A percentile compares a stretch with the other conserved stretches of the same genome.
Evolutionary conservation across 1,140 invertebrate species (phyloP).

Genomic region (Atta texana): DNA sequence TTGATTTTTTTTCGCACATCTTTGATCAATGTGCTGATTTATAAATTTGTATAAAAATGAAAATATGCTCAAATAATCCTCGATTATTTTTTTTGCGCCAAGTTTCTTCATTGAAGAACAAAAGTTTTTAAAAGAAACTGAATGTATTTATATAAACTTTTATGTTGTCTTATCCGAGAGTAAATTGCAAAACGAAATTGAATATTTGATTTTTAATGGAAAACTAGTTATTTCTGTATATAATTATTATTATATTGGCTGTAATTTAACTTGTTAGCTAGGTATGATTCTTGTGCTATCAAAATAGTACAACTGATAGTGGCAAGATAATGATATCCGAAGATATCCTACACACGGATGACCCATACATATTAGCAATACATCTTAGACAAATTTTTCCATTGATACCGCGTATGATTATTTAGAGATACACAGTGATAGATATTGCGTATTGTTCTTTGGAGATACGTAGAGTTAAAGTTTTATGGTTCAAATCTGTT

Average conservation of each 20-base stretch:
- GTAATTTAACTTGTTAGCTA: constrained; percentile 7
- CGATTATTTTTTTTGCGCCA: background rate
- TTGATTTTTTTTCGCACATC: background rate
- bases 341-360: constrained; percentile 12
- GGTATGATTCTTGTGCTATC: background rate
- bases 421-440: background rate
- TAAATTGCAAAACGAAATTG: background rate
- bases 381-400: constrained; percentile 37
- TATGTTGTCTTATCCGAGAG: background rate
- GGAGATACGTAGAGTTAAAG: background rate
- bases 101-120: background rate
- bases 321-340: constrained; percentile 42
- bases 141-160: constrained; percentile 2
- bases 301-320: constrained; percentile 47
- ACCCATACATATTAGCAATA: background rate
- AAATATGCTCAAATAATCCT: background rate
- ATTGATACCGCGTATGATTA: constrained; percentile 16
- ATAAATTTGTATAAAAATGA: background rate
- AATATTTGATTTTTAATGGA: background rate
- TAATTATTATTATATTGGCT: background rate
- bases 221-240: background rate
- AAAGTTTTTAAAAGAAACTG: background rate
- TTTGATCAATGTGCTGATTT: background rate
- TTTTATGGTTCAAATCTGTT: background rate
- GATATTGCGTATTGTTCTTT: constrained; percentile 27